Evolutionary conservation across 2,113 vertebrate genomes (phyloP).

Genomic region (Gymnorhina tibicen): DNA sequence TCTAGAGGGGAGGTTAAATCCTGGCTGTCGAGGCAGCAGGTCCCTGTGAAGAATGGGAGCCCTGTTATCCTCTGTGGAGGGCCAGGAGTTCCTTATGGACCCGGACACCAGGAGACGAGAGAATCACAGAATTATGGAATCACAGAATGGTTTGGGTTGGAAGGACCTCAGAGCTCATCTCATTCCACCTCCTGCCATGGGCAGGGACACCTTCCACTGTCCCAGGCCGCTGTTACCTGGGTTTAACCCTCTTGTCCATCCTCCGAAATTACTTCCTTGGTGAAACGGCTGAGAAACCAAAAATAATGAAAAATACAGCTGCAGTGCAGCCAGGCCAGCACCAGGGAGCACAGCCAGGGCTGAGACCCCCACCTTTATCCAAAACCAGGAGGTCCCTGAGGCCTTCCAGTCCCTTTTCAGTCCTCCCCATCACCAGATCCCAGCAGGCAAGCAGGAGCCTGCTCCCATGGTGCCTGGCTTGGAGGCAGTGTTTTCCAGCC

Average conservation of each 20-base stretch:
- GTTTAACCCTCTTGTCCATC: background rate
- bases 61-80: background rate
- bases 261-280: background rate
- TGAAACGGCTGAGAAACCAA: background rate
- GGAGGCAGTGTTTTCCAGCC: background rate
- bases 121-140: background rate
- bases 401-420: background rate
- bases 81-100: background rate
- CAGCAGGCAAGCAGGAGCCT: background rate
- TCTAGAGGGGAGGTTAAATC: background rate
- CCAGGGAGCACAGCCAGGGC: background rate
- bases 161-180: background rate
- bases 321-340: fast-evolving
- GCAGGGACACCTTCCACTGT: background rate
- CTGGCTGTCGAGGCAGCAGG: fast-evolving
- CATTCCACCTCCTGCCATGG: fast-evolving
- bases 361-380: background rate
- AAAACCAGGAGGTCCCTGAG: background rate
- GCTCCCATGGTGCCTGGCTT: fast-evolving
- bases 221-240: background rate
- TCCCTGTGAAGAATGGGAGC: background rate
- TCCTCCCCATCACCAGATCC: no score
- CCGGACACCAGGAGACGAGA: background rate
- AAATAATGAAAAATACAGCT: background rate
- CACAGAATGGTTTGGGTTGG: background rate